Percentiles rank a stretch among this genome's conserved stretches.
Conservation (phyloP, 2,888 invertebrate genomes). For the Phengaris alcon region DNA sequence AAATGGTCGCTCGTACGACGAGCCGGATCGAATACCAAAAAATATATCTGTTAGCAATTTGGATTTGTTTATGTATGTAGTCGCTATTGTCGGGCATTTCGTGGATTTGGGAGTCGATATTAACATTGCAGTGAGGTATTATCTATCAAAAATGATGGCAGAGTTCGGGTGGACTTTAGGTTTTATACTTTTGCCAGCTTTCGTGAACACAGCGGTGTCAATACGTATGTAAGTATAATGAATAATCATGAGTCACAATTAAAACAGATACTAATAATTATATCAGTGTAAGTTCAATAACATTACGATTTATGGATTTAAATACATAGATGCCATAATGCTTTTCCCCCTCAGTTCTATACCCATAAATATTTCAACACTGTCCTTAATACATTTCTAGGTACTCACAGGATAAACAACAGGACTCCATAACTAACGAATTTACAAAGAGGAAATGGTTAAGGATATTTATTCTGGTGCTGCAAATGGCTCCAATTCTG, state of each 20-base stretch:
- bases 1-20: conserved; percentile 70
- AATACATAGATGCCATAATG: neutral
- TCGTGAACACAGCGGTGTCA: conserved; percentile 86
- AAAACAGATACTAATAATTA: neutral
- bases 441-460: conserved; percentile 79
- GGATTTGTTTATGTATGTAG: conserved; percentile 82
- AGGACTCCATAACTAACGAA: conserved; percentile 77
- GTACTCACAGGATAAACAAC: conserved; percentile 77
- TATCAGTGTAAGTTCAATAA: conserved; percentile 3
- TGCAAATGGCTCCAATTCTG: conserved; percentile 87
- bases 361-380: neutral
- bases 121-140: conserved; percentile 84
- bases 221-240: conserved; percentile 82
- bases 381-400: conserved; percentile 49
- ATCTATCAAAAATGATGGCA: conserved; percentile 68
- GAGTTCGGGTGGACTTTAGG: conserved; percentile 85
- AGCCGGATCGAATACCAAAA: conserved; percentile 80
- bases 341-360: neutral
- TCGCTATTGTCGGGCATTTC: conserved; percentile 84
- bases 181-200: conserved; percentile 86
- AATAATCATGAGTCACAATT: neutral
- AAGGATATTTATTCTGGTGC: conserved; percentile 80
- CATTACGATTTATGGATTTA: neutral
- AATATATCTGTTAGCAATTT: conserved; percentile 78
- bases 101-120: conserved; percentile 84